Conservation (phyloP, 2,888 invertebrate genomes). For the Pheosia gnoma region DNA sequence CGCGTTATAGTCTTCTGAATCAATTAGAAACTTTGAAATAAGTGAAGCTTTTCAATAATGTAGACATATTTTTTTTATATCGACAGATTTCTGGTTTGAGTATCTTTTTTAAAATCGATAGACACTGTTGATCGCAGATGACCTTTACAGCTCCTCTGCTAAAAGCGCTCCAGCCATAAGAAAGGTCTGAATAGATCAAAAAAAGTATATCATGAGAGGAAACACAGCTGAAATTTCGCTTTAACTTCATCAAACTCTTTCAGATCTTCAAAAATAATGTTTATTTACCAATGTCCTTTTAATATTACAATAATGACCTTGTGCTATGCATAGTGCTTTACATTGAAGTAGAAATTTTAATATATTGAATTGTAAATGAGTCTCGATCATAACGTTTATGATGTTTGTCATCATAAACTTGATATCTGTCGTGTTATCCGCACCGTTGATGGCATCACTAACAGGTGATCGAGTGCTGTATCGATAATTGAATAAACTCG, state of each 20-base stretch:
- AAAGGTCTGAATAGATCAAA: no score
- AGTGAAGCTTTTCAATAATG: neutral
- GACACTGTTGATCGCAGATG: no score
- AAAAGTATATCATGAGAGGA: no score
- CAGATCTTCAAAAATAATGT: conserved; percentile 7
- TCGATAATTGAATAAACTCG: conserved; percentile 36
- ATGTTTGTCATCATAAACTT: conserved; percentile 48
- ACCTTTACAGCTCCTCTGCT: no score
- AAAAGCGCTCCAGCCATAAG: no score
- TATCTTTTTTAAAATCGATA: no score
- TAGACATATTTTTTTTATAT: no score
- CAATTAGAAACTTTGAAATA: neutral
- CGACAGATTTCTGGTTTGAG: no score
- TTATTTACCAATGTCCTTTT: conserved; percentile 6
- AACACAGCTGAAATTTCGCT: no score
- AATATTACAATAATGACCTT: conserved; percentile 1
- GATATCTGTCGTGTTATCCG: conserved; percentile 48
- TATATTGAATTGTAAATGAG: conserved; percentile 48
- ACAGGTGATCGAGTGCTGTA: conserved; percentile 31
- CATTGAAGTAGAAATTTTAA: conserved; percentile 17
- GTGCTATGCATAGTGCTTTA: conserved; percentile 23
- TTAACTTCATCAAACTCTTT: no score
- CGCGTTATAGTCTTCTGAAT: neutral
- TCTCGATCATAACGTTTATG: conserved; percentile 45
- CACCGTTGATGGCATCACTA: conserved; percentile 34